Conservation (phyloP, 2,113 vertebrate genomes). For the Sylvia atricapilla region DNA sequence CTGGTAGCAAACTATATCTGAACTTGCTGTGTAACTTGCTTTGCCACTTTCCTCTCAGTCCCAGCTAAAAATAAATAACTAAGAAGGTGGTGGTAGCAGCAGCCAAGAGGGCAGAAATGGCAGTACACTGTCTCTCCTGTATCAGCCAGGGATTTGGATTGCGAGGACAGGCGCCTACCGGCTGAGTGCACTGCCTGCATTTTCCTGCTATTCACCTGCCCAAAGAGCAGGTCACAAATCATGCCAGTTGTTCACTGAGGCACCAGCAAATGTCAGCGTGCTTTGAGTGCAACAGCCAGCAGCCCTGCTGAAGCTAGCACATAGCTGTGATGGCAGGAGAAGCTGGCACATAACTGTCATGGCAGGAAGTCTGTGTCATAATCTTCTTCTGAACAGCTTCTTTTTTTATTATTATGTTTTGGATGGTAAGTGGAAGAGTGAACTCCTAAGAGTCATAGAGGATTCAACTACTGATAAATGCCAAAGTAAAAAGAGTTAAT, state of each 20-base stretch:
- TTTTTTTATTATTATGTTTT: not conserved
- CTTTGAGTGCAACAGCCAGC: not conserved
- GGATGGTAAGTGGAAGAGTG: not conserved
- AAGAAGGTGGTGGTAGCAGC: not conserved
- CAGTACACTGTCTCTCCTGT: not conserved
- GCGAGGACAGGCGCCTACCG: not conserved
- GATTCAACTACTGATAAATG: not conserved
- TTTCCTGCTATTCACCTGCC: constrained; percentile 14
- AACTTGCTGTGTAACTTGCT: not conserved
- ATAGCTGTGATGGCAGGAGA: constrained; percentile 25
- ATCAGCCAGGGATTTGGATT: constrained; percentile 2
- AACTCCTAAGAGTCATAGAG: not conserved
- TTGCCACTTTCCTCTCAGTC: not conserved
- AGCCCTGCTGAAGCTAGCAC: constrained; percentile 44
- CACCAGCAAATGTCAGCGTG: constrained; percentile 56
- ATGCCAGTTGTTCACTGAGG: constrained; percentile 48
- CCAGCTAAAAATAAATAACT: constrained; percentile 32
- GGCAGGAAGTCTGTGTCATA: constrained; percentile 14
- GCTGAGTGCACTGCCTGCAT: not conserved
- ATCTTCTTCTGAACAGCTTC: not conserved
- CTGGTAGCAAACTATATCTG: not conserved
- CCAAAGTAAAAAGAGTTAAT: not conserved
- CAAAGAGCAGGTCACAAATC: constrained; percentile 50
- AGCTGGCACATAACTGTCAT: constrained; percentile 36
- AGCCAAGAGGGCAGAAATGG: constrained; percentile 9